phyloP scores from a whole-genome alignment of 2,113 vertebrate genomes.

The Suncus etruscus region DNA sequence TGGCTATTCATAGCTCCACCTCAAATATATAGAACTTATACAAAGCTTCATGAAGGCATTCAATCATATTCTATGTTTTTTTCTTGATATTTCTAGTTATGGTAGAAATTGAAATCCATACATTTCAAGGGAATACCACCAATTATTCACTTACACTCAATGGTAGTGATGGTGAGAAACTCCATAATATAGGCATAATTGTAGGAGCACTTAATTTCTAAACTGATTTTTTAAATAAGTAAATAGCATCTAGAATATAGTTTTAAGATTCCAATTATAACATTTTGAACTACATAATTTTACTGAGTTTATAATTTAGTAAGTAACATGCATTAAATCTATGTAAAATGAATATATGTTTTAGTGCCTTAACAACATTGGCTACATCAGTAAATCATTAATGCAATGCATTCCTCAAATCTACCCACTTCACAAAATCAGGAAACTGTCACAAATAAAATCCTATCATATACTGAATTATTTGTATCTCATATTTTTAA shows the following conservation, averaged over 20 bases:
- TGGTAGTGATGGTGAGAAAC: background rate
- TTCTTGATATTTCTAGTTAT: background rate
- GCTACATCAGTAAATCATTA: constrained; percentile 22
- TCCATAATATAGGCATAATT: background rate
- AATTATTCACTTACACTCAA: background rate
- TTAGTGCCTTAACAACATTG: constrained; percentile 16
- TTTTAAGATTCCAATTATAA: constrained; percentile 38
- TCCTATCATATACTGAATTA: constrained; percentile 48
- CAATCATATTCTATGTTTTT: background rate
- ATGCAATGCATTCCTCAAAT: background rate
- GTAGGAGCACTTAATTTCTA: constrained; percentile 9
- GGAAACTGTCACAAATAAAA: constrained; percentile 48
- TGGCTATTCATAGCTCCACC: background rate
- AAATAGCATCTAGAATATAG: constrained; percentile 31
- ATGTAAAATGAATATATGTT: background rate
- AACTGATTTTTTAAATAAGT: background rate
- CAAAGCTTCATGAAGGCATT: background rate
- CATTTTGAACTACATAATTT: constrained; percentile 47
- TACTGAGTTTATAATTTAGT: background rate
- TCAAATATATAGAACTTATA: constrained; percentile 30
- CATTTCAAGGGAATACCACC: background rate
- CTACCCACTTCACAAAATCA: constrained; percentile 53
- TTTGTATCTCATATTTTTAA: constrained; percentile 11
- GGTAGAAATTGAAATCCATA: constrained; percentile 15
- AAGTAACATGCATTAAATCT: background rate